Conservation (phyloP, 2,113 vertebrate species). For the Urocolius indicus region DNA sequence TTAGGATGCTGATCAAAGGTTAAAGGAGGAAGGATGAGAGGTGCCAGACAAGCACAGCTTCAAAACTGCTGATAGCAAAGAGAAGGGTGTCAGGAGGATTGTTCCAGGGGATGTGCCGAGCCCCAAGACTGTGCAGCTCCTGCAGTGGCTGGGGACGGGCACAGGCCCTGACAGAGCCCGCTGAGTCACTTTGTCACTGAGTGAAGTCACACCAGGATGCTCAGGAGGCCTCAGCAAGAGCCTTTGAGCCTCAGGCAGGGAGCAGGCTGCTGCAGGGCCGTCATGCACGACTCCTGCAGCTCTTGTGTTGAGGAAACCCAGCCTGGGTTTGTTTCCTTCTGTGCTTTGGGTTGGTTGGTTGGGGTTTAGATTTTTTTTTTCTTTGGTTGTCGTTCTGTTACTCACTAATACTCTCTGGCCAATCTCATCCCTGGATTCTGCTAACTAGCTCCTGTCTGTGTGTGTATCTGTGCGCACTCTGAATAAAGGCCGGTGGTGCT, state of each 20-base stretch:
- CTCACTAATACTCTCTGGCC: background rate
- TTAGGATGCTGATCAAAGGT: background rate
- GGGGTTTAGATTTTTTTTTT: background rate
- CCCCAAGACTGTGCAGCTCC: background rate
- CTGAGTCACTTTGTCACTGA: background rate
- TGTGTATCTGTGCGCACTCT: slow-evolving; percentile 21
- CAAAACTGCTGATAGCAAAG: background rate
- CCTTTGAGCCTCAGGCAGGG: background rate
- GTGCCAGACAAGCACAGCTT: background rate
- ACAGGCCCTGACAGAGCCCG: background rate
- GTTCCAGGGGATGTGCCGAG: background rate
- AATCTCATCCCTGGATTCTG: slow-evolving; percentile 61
- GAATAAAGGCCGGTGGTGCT: background rate
- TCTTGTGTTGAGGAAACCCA: slow-evolving; percentile 23
- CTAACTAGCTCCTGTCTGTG: background rate
- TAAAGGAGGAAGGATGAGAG: background rate
- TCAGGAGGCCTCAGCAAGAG: slow-evolving; percentile 16
- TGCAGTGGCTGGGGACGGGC: rapidly evolving
- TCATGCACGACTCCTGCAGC: slow-evolving; percentile 31
- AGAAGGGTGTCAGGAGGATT: background rate
- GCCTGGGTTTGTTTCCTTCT: background rate
- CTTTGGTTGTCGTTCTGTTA: background rate
- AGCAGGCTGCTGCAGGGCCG: background rate
- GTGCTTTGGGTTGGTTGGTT: background rate
- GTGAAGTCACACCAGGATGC: background rate